These are phyloP conservation scores for Pentalonia nigronervosa DNA, from an alignment of 1,140 invertebrate species.

Conservation along the genomic window DNA sequence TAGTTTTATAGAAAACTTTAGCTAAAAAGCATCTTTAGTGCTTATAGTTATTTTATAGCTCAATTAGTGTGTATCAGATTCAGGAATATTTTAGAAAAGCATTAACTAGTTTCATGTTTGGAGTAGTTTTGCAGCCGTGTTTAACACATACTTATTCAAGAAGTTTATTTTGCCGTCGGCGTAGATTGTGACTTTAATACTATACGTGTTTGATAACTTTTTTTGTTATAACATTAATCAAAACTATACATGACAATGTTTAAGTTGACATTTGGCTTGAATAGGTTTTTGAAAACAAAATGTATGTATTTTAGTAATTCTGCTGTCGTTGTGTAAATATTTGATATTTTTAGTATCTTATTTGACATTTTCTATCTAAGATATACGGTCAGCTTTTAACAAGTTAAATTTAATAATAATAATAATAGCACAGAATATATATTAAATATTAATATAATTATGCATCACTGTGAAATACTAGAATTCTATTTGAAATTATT, in stretches of 20 bases:
- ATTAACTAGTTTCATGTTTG: background rate
- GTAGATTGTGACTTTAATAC: background rate
- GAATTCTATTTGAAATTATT: background rate
- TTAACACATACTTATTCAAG: background rate
- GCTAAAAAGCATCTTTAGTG: background rate
- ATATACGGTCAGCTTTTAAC: background rate
- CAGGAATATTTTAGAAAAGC: background rate
- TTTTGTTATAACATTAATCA: conserved; percentile 3
- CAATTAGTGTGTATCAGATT: background rate
- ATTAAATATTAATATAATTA: no score
- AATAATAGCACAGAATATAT: no score
- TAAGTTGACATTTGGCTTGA: background rate
- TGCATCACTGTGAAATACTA: background rate
- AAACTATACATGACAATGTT: background rate
- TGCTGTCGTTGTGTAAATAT: background rate
- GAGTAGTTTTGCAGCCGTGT: background rate
- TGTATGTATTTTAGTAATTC: background rate
- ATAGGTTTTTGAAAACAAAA: conserved; percentile 1
- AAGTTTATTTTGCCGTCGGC: background rate
- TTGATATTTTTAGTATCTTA: background rate
- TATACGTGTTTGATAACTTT: background rate
- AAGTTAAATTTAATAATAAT: background rate
- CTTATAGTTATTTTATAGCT: background rate
- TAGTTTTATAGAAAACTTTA: background rate
- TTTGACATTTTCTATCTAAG: background rate